A percentile compares a stretch with the other conserved stretches of the same genome.
Evolutionary conservation across 2,888 invertebrate species (phyloP).

Genomic region (Panzeria rudis): DNA sequence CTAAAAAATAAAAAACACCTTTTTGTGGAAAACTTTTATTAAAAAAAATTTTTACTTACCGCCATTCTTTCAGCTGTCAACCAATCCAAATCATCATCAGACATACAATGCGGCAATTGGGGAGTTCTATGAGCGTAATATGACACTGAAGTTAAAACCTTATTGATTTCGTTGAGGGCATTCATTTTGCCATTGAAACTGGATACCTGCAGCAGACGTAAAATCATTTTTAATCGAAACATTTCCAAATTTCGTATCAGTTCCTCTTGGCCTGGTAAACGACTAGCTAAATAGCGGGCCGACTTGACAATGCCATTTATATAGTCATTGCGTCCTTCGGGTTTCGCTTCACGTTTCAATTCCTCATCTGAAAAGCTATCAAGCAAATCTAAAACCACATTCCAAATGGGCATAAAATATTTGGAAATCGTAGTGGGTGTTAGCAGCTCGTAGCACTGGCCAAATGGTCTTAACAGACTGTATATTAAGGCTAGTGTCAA

Average conservation of each 20-base stretch:
- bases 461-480: slow-evolving; percentile 94
- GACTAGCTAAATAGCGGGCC: slow-evolving; percentile 93
- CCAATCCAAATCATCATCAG: slow-evolving; percentile 94
- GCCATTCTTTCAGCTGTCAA: slow-evolving; percentile 97
- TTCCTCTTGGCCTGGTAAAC: slow-evolving; percentile 93
- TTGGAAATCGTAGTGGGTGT: slow-evolving; percentile 95
- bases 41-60: slow-evolving; percentile 85
- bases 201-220: slow-evolving; percentile 96
- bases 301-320: slow-evolving; percentile 97
- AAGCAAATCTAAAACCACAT: slow-evolving; percentile 94
- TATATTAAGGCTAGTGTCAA: slow-evolving; percentile 91
- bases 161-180: slow-evolving; percentile 98
- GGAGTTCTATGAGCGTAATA: slow-evolving; percentile 92
- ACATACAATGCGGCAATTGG: slow-evolving; percentile 86
- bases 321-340: slow-evolving; percentile 97
- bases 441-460: slow-evolving; percentile 94
- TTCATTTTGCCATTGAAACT: slow-evolving; percentile 99
- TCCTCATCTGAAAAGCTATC: slow-evolving; percentile 98
- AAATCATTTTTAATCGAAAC: slow-evolving; percentile 97
- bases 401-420: slow-evolving; percentile 96
- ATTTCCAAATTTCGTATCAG: slow-evolving; percentile 91
- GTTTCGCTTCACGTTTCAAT: slow-evolving; percentile 96
- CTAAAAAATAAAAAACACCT: slow-evolving; percentile 83
- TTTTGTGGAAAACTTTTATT: background rate
- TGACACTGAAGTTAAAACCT: slow-evolving; percentile 95